A percentile compares a stretch with the other conserved stretches of the same genome.
These are phyloP conservation scores for Atherinosoma microstoma DNA, from an alignment of 2,797 vertebrate genomes.

Conservation along the genomic window DNA sequence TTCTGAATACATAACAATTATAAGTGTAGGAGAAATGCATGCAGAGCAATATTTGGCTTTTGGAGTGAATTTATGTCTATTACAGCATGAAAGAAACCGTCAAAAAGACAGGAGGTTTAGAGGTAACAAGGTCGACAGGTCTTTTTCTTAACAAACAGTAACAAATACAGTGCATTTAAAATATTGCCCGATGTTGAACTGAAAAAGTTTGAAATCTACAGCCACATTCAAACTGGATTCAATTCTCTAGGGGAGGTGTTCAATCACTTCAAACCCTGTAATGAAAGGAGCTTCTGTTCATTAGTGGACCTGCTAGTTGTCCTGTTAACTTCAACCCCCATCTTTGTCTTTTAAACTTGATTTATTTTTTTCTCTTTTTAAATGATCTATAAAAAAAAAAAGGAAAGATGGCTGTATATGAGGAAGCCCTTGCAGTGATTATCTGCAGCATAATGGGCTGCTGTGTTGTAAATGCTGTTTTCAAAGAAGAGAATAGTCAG, in stretches of 20 bases:
- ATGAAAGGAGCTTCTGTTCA: neutral
- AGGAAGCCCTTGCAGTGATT: too few relatives aligned
- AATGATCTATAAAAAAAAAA: neutral
- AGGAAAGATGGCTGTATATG: too few relatives aligned
- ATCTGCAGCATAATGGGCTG: too few relatives aligned
- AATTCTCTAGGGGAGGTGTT: neutral
- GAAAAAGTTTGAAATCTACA: neutral
- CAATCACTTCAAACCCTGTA: neutral
- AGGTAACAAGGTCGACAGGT: neutral
- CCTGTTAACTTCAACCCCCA: neutral
- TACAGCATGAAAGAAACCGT: neutral
- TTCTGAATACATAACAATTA: neutral
- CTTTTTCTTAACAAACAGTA: neutral
- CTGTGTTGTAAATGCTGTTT: too few relatives aligned
- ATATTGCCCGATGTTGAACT: constrained; percentile 1
- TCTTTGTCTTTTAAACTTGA: neutral
- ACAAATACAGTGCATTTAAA: constrained; percentile 12
- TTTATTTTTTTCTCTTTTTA: neutral
- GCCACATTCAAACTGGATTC: neutral
- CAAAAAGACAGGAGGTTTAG: constrained; percentile 6
- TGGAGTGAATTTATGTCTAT: neutral
- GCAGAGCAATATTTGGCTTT: constrained; percentile 8
- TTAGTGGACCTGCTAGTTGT: neutral
- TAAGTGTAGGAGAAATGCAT: constrained; percentile 29
- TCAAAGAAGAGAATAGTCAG: too few relatives aligned